Evolutionary conservation across 1,140 invertebrate species (phyloP).

Genomic region (Oryzaephilus surinamensis): DNA sequence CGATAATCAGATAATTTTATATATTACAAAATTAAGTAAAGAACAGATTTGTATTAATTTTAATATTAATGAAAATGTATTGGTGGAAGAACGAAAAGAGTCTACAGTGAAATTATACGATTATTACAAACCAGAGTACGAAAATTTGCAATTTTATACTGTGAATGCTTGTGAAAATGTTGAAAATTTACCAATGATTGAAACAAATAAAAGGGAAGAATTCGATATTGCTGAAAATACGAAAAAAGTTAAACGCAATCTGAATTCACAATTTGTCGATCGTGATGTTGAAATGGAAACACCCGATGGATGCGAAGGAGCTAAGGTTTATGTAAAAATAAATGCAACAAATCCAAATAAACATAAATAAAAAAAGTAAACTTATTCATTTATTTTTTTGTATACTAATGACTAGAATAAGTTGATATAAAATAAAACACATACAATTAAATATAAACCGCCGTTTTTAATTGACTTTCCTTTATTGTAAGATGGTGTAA

Average conservation of each 20-base stretch:
- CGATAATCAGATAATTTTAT: slow-evolving; percentile 38
- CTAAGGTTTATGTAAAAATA: no score
- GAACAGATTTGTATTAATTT: slow-evolving; percentile 40
- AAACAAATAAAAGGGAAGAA: slow-evolving; percentile 1
- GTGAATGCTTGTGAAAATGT: slow-evolving; percentile 7
- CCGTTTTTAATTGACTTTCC: no score
- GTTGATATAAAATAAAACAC: no score
- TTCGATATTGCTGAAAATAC: neutral
- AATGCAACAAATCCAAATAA: neutral
- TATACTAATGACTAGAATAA: no score
- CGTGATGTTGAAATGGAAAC: slow-evolving; percentile 9
- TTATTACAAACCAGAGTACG: slow-evolving; percentile 51
- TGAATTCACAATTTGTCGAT: slow-evolving; percentile 11
- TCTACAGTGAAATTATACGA: slow-evolving; percentile 55
- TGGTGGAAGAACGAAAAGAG: slow-evolving; percentile 26
- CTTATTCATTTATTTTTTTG: no score
- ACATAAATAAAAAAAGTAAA: slow-evolving; percentile 1
- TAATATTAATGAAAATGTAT: slow-evolving; percentile 32
- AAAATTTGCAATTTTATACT: slow-evolving; percentile 24
- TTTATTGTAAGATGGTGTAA: no score
- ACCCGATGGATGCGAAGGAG: no score
- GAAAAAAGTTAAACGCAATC: slow-evolving; percentile 3
- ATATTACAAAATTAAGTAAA: slow-evolving; percentile 38
- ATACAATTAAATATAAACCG: no score
- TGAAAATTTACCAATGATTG: slow-evolving; percentile 4